Percentiles rank a stretch among this genome's conserved stretches.
Conservation (phyloP, 2,113 vertebrate species). For the Eublepharis macularius region DNA sequence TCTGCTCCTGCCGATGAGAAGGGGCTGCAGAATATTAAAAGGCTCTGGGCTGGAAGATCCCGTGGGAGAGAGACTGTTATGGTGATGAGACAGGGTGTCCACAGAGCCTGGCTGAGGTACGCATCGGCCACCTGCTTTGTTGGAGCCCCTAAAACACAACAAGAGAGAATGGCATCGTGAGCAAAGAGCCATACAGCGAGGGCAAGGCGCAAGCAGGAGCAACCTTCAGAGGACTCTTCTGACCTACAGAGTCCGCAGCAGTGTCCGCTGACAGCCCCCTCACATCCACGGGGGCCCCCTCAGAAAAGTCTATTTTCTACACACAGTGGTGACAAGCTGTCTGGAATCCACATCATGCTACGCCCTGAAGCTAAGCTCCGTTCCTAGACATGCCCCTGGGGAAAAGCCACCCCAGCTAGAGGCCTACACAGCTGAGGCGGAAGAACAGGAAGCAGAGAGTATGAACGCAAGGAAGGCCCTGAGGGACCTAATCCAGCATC, state of each 20-base stretch:
- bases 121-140: conserved; percentile 47
- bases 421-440: neutral
- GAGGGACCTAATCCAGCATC: no score
- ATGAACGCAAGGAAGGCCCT: no score
- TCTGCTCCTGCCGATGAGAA: conserved; percentile 13
- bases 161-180: neutral
- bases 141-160: conserved; percentile 53
- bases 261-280: no score
- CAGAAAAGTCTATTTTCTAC: neutral
- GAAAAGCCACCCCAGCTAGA: neutral
- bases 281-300: no score
- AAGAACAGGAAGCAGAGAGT: no score
- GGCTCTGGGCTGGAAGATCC: conserved; percentile 18
- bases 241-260: no score
- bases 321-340: no score
- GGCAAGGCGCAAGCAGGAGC: neutral
- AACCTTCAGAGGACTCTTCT: no score
- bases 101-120: conserved; percentile 23
- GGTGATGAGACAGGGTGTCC: conserved; percentile 8
- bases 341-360: neutral
- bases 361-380: neutral
- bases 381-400: neutral
- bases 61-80: conserved; percentile 32
- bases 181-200: neutral
- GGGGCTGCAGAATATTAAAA: conserved; percentile 6